Evolutionary conservation across 2,888 invertebrate species (phyloP).

Genomic region (Agrochola circellaris): DNA sequence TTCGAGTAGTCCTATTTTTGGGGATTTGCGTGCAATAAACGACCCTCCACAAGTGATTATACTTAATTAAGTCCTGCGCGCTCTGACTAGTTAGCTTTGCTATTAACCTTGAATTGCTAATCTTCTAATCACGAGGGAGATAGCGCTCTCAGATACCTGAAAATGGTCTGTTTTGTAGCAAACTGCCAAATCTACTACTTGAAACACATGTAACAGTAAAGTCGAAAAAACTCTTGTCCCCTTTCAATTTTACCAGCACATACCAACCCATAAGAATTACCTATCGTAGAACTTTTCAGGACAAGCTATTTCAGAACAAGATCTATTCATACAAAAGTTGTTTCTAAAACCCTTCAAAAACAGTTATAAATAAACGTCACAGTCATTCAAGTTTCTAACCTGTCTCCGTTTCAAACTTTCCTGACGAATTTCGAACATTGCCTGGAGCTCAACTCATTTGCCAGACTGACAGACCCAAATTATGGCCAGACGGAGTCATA

Average conservation of each 20-base stretch:
- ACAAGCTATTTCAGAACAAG: not conserved
- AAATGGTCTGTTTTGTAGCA: not conserved
- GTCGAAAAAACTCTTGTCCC: not conserved
- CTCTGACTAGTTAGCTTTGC: not conserved
- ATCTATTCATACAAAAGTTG: not conserved
- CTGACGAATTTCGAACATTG: conserved; percentile 29
- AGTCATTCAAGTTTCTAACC: conserved; percentile 13
- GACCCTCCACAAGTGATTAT: not conserved
- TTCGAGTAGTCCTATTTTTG: not conserved
- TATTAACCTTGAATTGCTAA: conserved; percentile 11
- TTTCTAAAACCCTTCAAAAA: not conserved
- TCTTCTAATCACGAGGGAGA: not conserved
- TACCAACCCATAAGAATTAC: not conserved
- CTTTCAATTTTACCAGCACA: not conserved
- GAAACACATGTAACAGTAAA: too few species aligned
- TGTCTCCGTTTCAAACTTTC: conserved; percentile 25
- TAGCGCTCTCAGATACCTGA: not conserved
- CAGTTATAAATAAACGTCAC: conserved; percentile 36
- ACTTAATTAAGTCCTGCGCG: conserved; percentile 6
- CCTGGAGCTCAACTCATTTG: conserved; percentile 48
- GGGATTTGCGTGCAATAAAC: not conserved
- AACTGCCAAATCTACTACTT: not conserved
- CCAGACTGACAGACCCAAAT: conserved; percentile 53
- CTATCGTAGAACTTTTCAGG: not conserved
- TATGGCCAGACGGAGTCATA: conserved; percentile 30